Evolutionary conservation across 2,888 invertebrate species (phyloP).

Genomic region (Drosophila kuntzei): DNA sequence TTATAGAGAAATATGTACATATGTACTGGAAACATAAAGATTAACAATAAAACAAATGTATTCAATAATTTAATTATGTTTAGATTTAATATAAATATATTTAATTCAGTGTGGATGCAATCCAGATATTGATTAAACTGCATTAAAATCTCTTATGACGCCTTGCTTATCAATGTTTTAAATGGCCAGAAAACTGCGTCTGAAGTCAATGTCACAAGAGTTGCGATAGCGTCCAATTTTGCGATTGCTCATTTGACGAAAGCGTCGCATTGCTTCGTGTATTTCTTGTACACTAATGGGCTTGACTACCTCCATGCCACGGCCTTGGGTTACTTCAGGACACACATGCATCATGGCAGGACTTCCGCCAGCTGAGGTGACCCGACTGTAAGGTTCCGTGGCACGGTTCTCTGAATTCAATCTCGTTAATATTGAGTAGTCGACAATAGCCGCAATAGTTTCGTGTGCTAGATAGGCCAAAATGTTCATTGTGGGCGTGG

Average conservation of each 20-base stretch:
- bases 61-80: neutral
- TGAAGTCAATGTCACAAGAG: constrained; percentile 81
- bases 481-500: constrained; percentile 90
- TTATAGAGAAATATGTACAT: no score
- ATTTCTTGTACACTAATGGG: constrained; percentile 93
- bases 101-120: neutral
- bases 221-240: constrained; percentile 83
- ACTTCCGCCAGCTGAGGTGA: constrained; percentile 85
- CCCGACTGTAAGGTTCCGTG: constrained; percentile 90
- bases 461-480: constrained; percentile 95
- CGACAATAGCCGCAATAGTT: constrained; percentile 95
- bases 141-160: neutral
- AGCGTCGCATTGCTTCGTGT: constrained; percentile 92
- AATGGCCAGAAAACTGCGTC: constrained; percentile 82
- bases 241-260: constrained; percentile 82
- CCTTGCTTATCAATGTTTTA: constrained; percentile 46
- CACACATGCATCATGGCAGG: constrained; percentile 85
- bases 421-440: constrained; percentile 92
- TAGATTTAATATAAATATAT: neutral
- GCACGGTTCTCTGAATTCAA: constrained; percentile 90
- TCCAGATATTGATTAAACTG: neutral
- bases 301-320: constrained; percentile 89
- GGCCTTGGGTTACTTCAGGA: constrained; percentile 86
- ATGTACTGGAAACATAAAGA: no score
- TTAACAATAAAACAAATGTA: neutral